A percentile compares a stretch with the other conserved stretches of the same genome.
These are phyloP conservation scores for Microctonus brassicae DNA, from an alignment of 2,888 invertebrate species.

Conservation along the genomic window DNA sequence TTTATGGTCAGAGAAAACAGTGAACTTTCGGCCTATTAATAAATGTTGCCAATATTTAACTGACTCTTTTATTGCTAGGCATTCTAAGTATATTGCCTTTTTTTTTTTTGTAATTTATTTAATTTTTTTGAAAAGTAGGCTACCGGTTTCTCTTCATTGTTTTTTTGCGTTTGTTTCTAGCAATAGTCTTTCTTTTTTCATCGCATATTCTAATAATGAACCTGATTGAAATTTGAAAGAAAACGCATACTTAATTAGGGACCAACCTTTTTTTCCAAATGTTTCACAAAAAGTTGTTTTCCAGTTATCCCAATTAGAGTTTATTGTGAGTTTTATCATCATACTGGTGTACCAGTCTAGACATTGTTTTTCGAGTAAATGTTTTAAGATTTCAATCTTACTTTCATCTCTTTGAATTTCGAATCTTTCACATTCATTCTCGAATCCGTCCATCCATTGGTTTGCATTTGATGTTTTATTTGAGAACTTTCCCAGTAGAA, in stretches of 20 bases:
- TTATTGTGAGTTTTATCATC: not conserved
- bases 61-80: not conserved
- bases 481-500: not conserved
- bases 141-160: too few species aligned
- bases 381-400: not conserved
- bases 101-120: not conserved
- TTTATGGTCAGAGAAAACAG: not conserved
- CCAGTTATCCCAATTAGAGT: slow-evolving; percentile 10
- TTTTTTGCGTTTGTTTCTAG: not conserved
- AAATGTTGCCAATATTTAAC: not conserved
- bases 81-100: not conserved
- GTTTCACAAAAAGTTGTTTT: slow-evolving; percentile 7
- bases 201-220: not conserved
- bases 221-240: slow-evolving; percentile 14
- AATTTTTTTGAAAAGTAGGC: too few species aligned
- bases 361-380: not conserved
- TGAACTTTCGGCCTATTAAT: not conserved
- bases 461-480: not conserved
- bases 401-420: not conserved
- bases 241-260: slow-evolving; percentile 7
- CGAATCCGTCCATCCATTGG: not conserved
- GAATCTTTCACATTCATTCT: not conserved
- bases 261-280: slow-evolving; percentile 17
- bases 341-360: not conserved
- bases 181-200: not conserved